These are phyloP conservation scores for Malacosoma neustria DNA, from an alignment of 2,888 invertebrate species.

Conservation along the genomic window DNA sequence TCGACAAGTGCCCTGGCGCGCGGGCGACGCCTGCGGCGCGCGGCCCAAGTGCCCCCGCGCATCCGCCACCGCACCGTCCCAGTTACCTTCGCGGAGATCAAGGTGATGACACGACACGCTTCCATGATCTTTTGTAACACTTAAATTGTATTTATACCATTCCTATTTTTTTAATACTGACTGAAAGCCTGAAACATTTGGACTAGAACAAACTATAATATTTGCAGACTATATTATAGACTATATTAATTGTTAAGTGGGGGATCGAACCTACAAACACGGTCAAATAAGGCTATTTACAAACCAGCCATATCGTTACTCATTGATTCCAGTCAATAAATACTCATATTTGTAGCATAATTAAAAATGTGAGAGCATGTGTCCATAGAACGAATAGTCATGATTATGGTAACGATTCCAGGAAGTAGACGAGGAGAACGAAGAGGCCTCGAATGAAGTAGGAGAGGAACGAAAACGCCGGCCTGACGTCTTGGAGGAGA, in stretches of 20 bases:
- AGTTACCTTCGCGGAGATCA: constrained; percentile 85
- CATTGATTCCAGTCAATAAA: too few species aligned
- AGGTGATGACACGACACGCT: constrained; percentile 44
- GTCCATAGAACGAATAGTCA: neutral
- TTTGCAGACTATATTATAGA: too few species aligned
- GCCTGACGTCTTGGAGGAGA: constrained; percentile 46
- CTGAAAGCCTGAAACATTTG: too few species aligned
- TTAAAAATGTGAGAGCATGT: neutral
- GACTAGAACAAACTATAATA: too few species aligned
- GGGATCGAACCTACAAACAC: too few species aligned
- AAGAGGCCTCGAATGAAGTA: constrained; percentile 31
- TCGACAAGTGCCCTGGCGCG: constrained; percentile 76
- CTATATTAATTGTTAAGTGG: too few species aligned
- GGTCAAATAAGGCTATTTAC: too few species aligned
- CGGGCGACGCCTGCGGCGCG: constrained; percentile 47
- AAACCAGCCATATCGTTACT: too few species aligned
- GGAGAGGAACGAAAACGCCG: constrained; percentile 38
- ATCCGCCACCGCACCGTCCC: constrained; percentile 80
- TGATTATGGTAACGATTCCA: constrained; percentile 24
- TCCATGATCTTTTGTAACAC: neutral
- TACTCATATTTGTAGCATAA: too few species aligned
- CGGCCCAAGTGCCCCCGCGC: constrained; percentile 26
- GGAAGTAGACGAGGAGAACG: constrained; percentile 82
- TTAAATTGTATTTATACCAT: too few species aligned
- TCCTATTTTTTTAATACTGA: too few species aligned